Conservation (phyloP, 2,888 invertebrate genomes). For the Megamerina dolium region DNA sequence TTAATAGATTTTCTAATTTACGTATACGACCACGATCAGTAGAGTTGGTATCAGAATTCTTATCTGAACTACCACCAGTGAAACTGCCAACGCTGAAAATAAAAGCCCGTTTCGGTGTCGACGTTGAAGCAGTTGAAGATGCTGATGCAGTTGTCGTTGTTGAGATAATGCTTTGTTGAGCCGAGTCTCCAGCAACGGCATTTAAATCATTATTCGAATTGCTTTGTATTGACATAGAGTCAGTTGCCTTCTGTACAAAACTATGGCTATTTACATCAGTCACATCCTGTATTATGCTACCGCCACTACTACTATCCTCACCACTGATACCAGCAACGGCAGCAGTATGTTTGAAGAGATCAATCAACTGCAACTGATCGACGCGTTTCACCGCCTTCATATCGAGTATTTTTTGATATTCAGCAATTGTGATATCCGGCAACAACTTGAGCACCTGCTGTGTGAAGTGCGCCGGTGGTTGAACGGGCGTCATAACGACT, state of each 20-base stretch:
- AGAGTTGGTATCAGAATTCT: conserved; percentile 31
- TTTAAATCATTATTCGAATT: conserved; percentile 2
- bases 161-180: neutral
- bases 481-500: conserved; percentile 88
- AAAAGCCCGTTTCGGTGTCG: conserved; percentile 42
- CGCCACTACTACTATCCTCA: neutral
- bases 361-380: conserved; percentile 56
- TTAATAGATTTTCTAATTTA: conserved; percentile 54
- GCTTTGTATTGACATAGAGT: conserved; percentile 1
- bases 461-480: conserved; percentile 73
- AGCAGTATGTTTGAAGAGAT: conserved; percentile 54
- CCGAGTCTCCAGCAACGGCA: neutral
- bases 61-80: conserved; percentile 35
- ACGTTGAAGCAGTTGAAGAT: conserved; percentile 19
- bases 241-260: conserved; percentile 2
- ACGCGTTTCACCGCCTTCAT: conserved; percentile 76
- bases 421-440: conserved; percentile 80
- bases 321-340: conserved; percentile 28
- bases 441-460: conserved; percentile 85
- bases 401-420: conserved; percentile 90
- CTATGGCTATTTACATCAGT: conserved; percentile 19
- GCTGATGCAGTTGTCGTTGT: neutral
- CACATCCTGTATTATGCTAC: too few relatives aligned
- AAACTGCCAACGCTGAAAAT: conserved; percentile 44
- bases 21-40: conserved; percentile 53